Evolutionary conservation across 2,888 invertebrate species (phyloP).

Genomic region (Agrochola lota): DNA sequence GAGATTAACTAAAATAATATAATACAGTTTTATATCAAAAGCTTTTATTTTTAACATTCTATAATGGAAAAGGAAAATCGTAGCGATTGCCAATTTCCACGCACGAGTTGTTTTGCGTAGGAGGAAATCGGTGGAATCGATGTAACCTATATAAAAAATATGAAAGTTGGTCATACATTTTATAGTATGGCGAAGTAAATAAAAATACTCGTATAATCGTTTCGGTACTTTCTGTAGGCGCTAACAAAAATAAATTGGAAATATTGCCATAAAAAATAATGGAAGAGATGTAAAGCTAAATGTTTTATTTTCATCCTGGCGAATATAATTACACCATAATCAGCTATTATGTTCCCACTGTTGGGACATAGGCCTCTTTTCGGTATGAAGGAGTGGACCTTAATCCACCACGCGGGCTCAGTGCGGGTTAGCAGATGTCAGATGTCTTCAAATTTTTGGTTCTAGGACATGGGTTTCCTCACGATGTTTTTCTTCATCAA

Average conservation of each 20-base stretch:
- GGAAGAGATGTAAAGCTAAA: no score
- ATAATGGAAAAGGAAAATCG: constrained; percentile 46
- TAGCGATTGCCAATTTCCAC: constrained; percentile 63
- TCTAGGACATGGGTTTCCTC: no score
- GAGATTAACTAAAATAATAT: constrained; percentile 29
- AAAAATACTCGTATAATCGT: constrained; percentile 25
- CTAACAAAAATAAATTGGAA: neutral
- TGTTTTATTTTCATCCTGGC: neutral
- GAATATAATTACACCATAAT: neutral
- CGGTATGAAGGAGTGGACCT: no score
- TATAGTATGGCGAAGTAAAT: constrained; percentile 33
- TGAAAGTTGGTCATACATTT: constrained; percentile 51
- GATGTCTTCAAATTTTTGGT: no score
- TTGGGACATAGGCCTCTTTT: no score
- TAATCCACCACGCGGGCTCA: no score
- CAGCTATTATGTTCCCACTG: no score
- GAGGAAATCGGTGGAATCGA: constrained; percentile 53
- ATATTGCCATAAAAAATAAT: neutral
- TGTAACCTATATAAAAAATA: constrained; percentile 52
- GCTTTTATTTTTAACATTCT: constrained; percentile 52
- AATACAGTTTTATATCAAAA: constrained; percentile 9
- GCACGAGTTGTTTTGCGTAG: constrained; percentile 49
- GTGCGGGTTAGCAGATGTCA: no score
- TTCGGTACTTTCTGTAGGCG: neutral
- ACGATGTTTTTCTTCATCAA: no score